phyloP scores from a whole-genome alignment of 2,797 vertebrate species.

The Paguma larvata region DNA sequence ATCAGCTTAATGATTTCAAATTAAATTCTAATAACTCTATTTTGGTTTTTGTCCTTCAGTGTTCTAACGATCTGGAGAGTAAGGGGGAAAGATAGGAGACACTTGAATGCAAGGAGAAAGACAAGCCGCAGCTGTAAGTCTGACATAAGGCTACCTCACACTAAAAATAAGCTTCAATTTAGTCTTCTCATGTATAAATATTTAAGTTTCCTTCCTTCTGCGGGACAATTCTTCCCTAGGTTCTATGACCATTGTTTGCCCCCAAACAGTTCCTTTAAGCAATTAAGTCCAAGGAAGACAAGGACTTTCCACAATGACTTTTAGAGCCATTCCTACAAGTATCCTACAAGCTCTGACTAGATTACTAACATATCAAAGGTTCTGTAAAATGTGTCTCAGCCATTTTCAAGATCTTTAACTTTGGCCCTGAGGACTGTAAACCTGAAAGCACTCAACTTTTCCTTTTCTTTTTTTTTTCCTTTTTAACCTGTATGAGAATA shows the following conservation, averaged over 20 bases:
- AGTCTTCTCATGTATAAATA: slow-evolving; percentile 72
- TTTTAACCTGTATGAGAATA: slow-evolving; percentile 24
- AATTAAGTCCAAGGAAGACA: slow-evolving; percentile 38
- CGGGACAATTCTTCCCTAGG: slow-evolving; percentile 26
- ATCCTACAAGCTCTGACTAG: background rate
- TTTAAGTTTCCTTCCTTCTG: slow-evolving; percentile 75
- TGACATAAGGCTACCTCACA: slow-evolving; percentile 52
- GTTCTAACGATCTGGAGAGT: background rate
- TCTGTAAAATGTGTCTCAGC: background rate
- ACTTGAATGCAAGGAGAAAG: slow-evolving; percentile 64
- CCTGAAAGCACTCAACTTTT: background rate
- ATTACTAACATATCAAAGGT: slow-evolving; percentile 13
- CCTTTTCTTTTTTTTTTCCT: background rate
- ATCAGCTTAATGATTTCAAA: background rate
- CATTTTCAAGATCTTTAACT: slow-evolving; percentile 54
- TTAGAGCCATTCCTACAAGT: background rate
- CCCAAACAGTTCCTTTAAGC: slow-evolving; percentile 56
- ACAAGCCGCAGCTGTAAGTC: slow-evolving; percentile 54
- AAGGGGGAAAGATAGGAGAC: background rate
- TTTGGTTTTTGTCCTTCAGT: slow-evolving; percentile 32
- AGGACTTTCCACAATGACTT: background rate
- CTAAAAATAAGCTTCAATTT: slow-evolving; percentile 75
- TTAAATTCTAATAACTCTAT: slow-evolving; percentile 8
- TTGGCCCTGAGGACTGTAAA: background rate
- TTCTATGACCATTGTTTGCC: background rate